Base-by-base conservation (phyloP, 2,888 invertebrate species). In the Mystacides longicornis region DNA sequence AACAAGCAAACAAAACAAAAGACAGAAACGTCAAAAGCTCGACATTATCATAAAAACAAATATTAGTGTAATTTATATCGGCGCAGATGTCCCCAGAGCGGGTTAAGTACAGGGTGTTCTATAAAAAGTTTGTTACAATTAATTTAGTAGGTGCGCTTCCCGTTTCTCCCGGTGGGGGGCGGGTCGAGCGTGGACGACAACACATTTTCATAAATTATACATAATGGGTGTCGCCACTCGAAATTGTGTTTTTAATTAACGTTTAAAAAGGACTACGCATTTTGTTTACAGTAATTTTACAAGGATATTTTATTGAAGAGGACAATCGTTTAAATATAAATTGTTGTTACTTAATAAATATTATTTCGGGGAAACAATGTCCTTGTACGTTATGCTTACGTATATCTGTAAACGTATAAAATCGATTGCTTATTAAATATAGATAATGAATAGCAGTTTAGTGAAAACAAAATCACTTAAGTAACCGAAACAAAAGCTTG, bases 161-260 rank as follows among this genome's bases (percentile, higher is more conserved):
- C 16, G 16, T 3, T 14, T 37, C 14, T 16, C 37, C 37, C 37
- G 14, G 14, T 14, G 16, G 37, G 37, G 14, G 37, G 27, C 27
- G 7, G 11, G 27, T 5, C 7, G 27, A 27, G 14, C 37, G 16
- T 16, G 37, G 37, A 37, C 37, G 37, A 37, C 37, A 37, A 37
- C 37, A 37, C 37, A 37, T 37, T 37, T 37, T 37, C 37, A 37
- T 37, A 37, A 37, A 37, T 37, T 37, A 37, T n/a, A 14, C 7
- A 37, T 37, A 37, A 37, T 37, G 37, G 37, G 37, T 37, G 37
- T 37, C 37, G 37, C n/a, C 37, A n/a, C 37, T 37, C 37, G 37
- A 37, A 37, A 37, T 37, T 14, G 37, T 37, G 37, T 37, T 37
- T 37, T 37, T 37, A 37, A 37, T 37, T 37, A 37, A n/a, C 37